Base-by-base conservation (phyloP, 1,140 invertebrate genomes). In the Riptortus pedestris region DNA sequence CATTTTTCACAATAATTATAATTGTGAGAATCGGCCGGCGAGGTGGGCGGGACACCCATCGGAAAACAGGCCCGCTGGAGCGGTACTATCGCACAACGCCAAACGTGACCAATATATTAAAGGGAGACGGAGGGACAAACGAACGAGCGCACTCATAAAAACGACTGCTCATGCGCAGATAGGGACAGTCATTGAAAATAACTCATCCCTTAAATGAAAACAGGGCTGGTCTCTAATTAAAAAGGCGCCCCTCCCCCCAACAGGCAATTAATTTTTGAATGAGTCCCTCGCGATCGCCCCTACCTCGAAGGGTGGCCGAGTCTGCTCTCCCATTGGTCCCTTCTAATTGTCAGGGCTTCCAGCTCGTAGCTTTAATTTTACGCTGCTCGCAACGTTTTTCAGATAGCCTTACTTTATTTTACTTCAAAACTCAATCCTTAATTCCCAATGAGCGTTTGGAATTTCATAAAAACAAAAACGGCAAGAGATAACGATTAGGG, bases 141-240 rank as follows among this genome's bases (percentile, higher is more conserved):
- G 16, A 38, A 38, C 7, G 33, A 38, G 16, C 7, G 5, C 7
- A 38, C 16, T 38, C 7, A 38, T 38, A 9, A 16, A 38, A 9
- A n/a, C n/a, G n/a, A n/a, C n/a, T 55, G 51, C 51, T 14, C 51
- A 14, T 24, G 14, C 24, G 24, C 51, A 22, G 51, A 55, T 55
- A 22, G 51, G 18, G 24, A 20, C 51, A 26, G 20, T 55, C 51
- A 55, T 55, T 55, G 51, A 55, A 55, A 55, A 55, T 55, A 55
- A 55, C 51, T 55, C 51, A 55, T 55, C 51, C 51, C 24, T 22
- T 26, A 55, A 55, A 55, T 55, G 51, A 55, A 55, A 55, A 55
- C 51, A 55, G 20, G 18, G 51, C 20, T 26, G 14, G 14, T 24
- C 20, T 24, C 51, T 26, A 26, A 55, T 26, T 55, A 24, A 26